Conservation (phyloP, 2,888 invertebrate species). For the Blastobasis adustella region DNA sequence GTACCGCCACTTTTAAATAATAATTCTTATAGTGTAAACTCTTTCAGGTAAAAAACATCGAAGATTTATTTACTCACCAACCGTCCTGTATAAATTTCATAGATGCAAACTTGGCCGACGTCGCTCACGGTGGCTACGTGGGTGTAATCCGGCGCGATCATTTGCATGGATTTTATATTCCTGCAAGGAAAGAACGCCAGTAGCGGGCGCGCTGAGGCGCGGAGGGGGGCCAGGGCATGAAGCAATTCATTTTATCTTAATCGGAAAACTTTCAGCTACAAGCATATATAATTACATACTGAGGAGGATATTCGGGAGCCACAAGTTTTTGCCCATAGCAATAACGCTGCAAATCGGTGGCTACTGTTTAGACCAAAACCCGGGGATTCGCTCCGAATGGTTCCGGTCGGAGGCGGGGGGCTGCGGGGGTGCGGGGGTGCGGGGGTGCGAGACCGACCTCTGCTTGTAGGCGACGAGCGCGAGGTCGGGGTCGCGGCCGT, state of each 20-base stretch:
- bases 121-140: constrained; percentile 42
- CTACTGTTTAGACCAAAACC: too few relatives aligned
- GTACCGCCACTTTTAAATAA: too few relatives aligned
- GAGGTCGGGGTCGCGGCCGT: constrained; percentile 40
- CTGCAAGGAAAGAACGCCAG: constrained; percentile 25
- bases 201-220: background rate
- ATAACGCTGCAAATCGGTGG: too few relatives aligned
- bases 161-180: constrained; percentile 43
- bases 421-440: background rate
- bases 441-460: constrained; percentile 28
- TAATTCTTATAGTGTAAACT: too few relatives aligned
- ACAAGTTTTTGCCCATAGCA: too few relatives aligned
- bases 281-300: too few relatives aligned
- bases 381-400: background rate
- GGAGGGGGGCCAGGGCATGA: background rate
- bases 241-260: too few relatives aligned
- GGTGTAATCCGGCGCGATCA: constrained; percentile 48
- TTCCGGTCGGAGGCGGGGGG: too few relatives aligned
- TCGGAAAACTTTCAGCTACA: too few relatives aligned
- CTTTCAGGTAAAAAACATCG: too few relatives aligned
- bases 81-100: constrained; percentile 34
- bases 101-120: constrained; percentile 42
- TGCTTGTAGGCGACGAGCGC: constrained; percentile 45
- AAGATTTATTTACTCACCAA: constrained; percentile 31
- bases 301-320: too few relatives aligned